These are phyloP conservation scores for Deroptyus accipitrinus DNA, from an alignment of 2,113 vertebrate genomes.

Conservation along the genomic window DNA sequence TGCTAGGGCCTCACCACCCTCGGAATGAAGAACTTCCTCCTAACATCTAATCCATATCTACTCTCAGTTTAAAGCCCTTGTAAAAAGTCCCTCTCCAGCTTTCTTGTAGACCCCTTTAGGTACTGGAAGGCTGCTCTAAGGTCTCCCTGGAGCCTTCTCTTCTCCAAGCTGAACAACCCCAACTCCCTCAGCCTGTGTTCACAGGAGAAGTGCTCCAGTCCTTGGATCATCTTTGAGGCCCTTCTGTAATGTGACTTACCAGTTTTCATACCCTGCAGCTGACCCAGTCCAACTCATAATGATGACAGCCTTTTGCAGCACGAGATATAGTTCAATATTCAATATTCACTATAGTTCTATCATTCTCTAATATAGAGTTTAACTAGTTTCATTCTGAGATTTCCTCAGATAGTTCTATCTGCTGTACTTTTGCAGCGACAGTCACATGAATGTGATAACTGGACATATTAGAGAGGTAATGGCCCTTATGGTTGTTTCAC, in stretches of 20 bases:
- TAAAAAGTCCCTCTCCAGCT: neutral
- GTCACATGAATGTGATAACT: neutral
- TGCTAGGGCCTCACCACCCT: neutral
- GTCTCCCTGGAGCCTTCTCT: neutral
- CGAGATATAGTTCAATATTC: neutral
- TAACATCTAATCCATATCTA: neutral
- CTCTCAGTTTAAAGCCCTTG: neutral
- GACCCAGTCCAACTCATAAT: neutral
- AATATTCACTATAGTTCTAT: neutral
- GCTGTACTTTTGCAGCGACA: neutral
- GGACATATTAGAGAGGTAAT: neutral
- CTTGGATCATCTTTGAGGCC: neutral
- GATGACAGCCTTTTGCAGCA: neutral
- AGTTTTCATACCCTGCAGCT: neutral
- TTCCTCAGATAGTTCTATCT: neutral
- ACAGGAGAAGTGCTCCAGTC: neutral
- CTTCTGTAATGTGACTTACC: accelerated
- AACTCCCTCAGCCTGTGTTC: neutral
- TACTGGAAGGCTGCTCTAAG: neutral
- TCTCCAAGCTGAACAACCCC: neutral
- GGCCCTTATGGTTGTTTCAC: neutral
- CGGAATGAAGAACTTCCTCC: neutral
- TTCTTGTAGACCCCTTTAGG: neutral
- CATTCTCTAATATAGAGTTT: neutral
- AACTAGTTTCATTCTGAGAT: neutral